Evolutionary conservation across 1,140 invertebrate genomes (phyloP).

Genomic region (Branchinecta lindahli): DNA sequence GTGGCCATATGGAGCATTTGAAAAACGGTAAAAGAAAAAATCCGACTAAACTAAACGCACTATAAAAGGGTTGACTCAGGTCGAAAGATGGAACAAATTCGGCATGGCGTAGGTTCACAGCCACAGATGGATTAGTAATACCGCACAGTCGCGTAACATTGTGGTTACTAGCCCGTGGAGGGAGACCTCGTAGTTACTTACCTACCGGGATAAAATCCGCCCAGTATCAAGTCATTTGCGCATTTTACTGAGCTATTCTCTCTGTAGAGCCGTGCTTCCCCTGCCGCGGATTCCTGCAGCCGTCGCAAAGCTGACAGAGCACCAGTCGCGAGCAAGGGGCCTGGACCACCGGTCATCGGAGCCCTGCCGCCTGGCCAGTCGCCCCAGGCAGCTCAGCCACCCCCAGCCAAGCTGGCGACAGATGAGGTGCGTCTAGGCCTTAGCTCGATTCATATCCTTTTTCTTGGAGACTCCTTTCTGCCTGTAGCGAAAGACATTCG

Average conservation of each 20-base stretch:
- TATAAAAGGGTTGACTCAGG: too few relatives aligned
- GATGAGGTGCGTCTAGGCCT: neutral
- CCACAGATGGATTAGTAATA: too few relatives aligned
- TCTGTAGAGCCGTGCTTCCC: neutral
- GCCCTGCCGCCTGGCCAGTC: neutral
- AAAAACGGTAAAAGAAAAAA: too few relatives aligned
- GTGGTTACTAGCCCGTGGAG: too few relatives aligned
- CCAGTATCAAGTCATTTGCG: too few relatives aligned
- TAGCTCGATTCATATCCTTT: neutral
- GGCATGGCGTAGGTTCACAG: too few relatives aligned
- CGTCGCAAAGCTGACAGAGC: neutral
- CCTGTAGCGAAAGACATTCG: conserved; percentile 21
- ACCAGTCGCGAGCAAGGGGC: neutral
- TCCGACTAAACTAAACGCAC: too few relatives aligned
- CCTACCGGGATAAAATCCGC: too few relatives aligned
- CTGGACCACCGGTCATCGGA: neutral
- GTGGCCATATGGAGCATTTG: too few relatives aligned
- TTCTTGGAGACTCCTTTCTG: conserved; percentile 18
- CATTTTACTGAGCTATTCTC: neutral
- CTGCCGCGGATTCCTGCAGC: neutral
- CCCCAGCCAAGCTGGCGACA: neutral
- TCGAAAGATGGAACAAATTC: too few relatives aligned
- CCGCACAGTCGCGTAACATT: too few relatives aligned
- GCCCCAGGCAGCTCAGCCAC: conserved; percentile 6
- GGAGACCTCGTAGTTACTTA: too few relatives aligned